These are phyloP conservation scores for Salarias fasciatus DNA, from an alignment of 2,797 vertebrate genomes.

Conservation along the genomic window DNA sequence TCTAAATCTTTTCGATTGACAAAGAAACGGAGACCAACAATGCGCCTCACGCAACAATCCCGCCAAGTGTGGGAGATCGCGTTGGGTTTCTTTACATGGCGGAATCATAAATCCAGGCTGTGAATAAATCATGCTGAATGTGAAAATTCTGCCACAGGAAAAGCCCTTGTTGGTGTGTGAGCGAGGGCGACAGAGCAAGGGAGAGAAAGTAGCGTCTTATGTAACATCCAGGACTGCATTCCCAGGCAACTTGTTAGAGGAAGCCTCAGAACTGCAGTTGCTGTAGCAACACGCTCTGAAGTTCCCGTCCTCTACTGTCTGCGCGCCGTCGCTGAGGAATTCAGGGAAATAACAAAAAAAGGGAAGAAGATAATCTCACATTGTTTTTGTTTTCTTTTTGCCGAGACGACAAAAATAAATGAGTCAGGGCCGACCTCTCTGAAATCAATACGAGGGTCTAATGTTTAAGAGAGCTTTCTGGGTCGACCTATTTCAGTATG, in stretches of 20 bases:
- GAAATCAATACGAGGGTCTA: constrained; percentile 13
- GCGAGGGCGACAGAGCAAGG: no score
- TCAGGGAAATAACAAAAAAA: constrained; percentile 29
- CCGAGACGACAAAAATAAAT: constrained; percentile 22
- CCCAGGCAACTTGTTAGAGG: constrained; percentile 73
- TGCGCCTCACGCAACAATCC: constrained; percentile 31
- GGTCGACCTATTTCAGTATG: neutral
- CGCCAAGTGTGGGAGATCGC: constrained; percentile 56
- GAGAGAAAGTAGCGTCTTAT: constrained; percentile 64
- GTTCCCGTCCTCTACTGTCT: constrained; percentile 54
- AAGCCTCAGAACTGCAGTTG: constrained; percentile 75
- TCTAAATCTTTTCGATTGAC: constrained; percentile 39
- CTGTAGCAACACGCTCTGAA: constrained; percentile 68
- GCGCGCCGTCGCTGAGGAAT: constrained; percentile 40
- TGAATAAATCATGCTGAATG: constrained; percentile 79
- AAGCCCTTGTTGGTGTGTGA: constrained; percentile 63
- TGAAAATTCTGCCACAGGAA: constrained; percentile 73
- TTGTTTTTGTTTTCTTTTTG: constrained; percentile 11
- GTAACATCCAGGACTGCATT: constrained; percentile 75
- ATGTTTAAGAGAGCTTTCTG: constrained; percentile 8
- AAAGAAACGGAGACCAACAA: constrained; percentile 47
- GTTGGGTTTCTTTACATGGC: constrained; percentile 58
- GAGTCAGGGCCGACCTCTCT: neutral
- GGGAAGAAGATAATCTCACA: no score
- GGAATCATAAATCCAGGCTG: constrained; percentile 64